These are phyloP conservation scores for Pterobdella sp. DNA, from an alignment of 2,888 invertebrate genomes.

Conservation along the genomic window DNA sequence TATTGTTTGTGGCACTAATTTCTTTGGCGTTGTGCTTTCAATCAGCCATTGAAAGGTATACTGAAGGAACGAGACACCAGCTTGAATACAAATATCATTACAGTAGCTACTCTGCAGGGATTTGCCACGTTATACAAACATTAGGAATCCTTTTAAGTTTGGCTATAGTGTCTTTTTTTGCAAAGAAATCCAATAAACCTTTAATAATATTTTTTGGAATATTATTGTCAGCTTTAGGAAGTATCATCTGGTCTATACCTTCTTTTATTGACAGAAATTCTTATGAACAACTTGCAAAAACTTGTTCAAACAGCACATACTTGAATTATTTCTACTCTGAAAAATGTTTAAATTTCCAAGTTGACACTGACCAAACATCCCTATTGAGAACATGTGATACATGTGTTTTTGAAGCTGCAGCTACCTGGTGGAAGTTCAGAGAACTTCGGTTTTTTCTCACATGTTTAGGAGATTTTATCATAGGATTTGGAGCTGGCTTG, in stretches of 20 bases:
- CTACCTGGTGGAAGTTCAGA: slow-evolving; percentile 19
- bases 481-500: slow-evolving; percentile 31
- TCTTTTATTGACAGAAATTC: slow-evolving; percentile 26
- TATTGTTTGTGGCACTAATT: slow-evolving; percentile 26
- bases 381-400: neutral
- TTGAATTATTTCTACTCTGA: slow-evolving; percentile 22
- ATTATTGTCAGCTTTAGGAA: slow-evolving; percentile 16
- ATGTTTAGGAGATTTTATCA: slow-evolving; percentile 29
- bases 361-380: neutral
- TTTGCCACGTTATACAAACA: slow-evolving; percentile 17
- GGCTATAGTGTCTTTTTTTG: slow-evolving; percentile 20
- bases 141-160: slow-evolving; percentile 19
- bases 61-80: slow-evolving; percentile 26
- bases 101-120: neutral
- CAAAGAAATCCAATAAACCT: slow-evolving; percentile 22
- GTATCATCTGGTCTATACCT: slow-evolving; percentile 29
- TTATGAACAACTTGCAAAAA: neutral
- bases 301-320: neutral
- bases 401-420: neutral
- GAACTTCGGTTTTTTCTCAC: slow-evolving; percentile 23
- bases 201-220: slow-evolving; percentile 26
- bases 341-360: slow-evolving; percentile 1
- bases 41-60: slow-evolving; percentile 24
- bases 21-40: slow-evolving; percentile 27
- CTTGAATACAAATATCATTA: slow-evolving; percentile 23